A percentile compares a stretch with the other conserved stretches of the same genome.
phyloP scores from a whole-genome alignment of 2,113 vertebrate genomes.

The Tyrannus savana region DNA sequence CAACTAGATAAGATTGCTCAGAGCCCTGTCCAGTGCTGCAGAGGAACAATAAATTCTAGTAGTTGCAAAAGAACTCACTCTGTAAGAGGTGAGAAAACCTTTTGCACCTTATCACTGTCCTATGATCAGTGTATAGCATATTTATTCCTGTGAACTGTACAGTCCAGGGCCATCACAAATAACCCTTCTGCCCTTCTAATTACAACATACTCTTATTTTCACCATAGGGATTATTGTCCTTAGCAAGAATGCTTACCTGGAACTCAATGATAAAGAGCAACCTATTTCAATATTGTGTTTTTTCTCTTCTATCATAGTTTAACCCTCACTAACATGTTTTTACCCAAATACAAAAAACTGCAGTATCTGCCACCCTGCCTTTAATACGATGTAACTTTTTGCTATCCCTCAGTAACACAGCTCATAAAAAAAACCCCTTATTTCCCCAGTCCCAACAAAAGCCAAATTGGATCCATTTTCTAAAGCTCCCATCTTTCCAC shows the following conservation, averaged over 20 bases:
- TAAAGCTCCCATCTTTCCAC: background rate
- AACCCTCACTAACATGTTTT: background rate
- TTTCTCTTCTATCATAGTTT: background rate
- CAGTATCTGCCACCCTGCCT: background rate
- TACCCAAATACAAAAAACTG: background rate
- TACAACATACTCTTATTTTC: background rate
- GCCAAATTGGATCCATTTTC: background rate
- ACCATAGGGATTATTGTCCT: background rate
- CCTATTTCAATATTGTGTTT: background rate
- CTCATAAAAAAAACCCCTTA: background rate
- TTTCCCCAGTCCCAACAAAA: background rate
- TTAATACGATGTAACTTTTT: background rate
- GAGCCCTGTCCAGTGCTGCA: background rate
- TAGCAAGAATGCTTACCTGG: background rate
- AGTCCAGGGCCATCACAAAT: background rate
- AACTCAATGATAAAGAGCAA: background rate
- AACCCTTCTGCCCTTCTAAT: background rate
- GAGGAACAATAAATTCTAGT: background rate
- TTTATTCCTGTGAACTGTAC: background rate
- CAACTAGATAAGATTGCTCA: background rate
- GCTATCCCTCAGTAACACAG: background rate
- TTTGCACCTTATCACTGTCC: background rate
- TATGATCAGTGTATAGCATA: background rate
- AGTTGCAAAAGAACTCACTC: background rate
- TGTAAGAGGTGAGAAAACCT: background rate